These are phyloP conservation scores for Empidonax alnorum DNA, from an alignment of 2,113 vertebrate species.

Conservation along the genomic window DNA sequence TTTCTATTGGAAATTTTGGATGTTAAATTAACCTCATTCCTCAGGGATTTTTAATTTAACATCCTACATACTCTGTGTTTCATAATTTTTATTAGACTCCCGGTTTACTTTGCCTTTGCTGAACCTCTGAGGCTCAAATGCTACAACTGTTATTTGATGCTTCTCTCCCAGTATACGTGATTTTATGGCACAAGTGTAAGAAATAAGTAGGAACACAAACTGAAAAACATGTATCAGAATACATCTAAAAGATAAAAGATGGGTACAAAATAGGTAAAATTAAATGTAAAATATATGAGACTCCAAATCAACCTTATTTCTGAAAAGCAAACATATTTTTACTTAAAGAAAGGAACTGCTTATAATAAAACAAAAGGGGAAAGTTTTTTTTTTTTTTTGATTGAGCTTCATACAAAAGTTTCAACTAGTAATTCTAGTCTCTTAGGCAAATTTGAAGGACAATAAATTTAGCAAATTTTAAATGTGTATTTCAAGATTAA, in stretches of 20 bases:
- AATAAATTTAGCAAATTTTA: not conserved
- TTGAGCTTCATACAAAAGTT: not conserved
- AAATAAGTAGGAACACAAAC: not conserved
- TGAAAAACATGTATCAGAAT: not conserved
- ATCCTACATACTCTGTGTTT: not conserved
- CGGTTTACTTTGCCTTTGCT: not conserved
- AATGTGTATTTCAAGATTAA: not conserved
- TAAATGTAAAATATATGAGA: not conserved
- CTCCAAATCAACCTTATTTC: not conserved
- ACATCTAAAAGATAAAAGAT: not conserved
- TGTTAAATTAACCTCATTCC: constrained; percentile 1
- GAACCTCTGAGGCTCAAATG: not conserved
- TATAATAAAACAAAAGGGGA: not conserved
- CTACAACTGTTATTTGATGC: not conserved
- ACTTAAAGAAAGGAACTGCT: not conserved
- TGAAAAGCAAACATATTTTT: not conserved
- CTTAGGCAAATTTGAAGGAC: not conserved
- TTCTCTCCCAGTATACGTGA: not conserved
- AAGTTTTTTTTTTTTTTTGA: not conserved
- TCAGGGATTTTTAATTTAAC: constrained; percentile 33
- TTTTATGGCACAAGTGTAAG: not conserved
- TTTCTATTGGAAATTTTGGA: not conserved
- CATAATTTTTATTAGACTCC: not conserved
- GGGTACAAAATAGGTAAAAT: not conserved
- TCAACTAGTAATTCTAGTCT: not conserved